Conservation (phyloP, 2,797 vertebrate species). For the Mus spretus region DNA sequence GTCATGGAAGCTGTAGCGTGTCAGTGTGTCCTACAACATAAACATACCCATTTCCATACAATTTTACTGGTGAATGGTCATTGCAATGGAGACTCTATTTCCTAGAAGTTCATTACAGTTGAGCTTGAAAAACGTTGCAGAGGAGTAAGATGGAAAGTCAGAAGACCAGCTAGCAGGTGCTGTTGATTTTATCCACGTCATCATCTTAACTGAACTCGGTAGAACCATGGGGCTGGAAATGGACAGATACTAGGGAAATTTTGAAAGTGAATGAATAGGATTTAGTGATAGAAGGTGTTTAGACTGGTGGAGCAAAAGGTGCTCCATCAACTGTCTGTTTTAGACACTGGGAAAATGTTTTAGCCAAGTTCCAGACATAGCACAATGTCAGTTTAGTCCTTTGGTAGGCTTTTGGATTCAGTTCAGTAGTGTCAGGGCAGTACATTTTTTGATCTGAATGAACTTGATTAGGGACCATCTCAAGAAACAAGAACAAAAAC, state of each 20-base stretch:
- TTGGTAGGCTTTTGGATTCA: slow-evolving; percentile 75
- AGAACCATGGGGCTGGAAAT: not conserved
- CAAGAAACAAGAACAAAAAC: slow-evolving; percentile 74
- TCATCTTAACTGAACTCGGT: not conserved
- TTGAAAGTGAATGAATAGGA: not conserved
- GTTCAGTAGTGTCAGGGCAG: slow-evolving; percentile 51
- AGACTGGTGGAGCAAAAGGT: not conserved
- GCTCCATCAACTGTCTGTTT: not conserved
- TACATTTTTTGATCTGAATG: slow-evolving; percentile 72
- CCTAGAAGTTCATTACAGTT: not conserved
- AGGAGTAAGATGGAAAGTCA: not conserved
- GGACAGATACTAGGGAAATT: not conserved
- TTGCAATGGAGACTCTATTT: not conserved
- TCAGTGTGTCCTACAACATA: not conserved
- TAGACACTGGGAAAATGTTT: not conserved
- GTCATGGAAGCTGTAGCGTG: not conserved
- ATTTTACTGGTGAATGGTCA: not conserved
- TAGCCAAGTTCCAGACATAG: not conserved
- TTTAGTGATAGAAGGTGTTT: not conserved
- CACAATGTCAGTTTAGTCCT: slow-evolving; percentile 76
- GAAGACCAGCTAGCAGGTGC: not conserved
- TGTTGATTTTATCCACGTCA: not conserved
- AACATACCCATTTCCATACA: not conserved
- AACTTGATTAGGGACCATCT: slow-evolving; percentile 69
- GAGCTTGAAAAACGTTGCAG: slow-evolving; percentile 15